Percentiles rank a stretch among this genome's conserved stretches.
Evolutionary conservation across 2,888 invertebrate species (phyloP).

Genomic region (Steinernema carpocapsae): DNA sequence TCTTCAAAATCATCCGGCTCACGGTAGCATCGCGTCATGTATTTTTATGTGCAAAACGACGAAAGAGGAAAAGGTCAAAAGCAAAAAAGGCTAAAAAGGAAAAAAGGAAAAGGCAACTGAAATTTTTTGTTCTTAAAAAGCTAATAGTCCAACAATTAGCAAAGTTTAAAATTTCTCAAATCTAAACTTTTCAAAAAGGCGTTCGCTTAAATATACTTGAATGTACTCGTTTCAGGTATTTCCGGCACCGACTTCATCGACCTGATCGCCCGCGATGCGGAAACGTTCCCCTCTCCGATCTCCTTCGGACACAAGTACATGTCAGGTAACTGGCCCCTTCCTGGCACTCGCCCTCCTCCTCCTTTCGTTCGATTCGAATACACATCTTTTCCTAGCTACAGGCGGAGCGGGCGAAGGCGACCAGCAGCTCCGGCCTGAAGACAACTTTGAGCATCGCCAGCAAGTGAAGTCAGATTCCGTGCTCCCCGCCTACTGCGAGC

Average conservation of each 20-base stretch:
- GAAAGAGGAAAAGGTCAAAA: too few species aligned
- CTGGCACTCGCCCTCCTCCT: not conserved
- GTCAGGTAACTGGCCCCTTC: conserved; percentile 49
- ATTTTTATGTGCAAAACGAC: too few species aligned
- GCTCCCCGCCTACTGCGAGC: conserved; percentile 96
- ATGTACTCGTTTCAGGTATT: not conserved
- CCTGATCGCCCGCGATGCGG: conserved; percentile 61
- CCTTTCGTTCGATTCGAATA: not conserved
- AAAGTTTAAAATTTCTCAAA: too few species aligned
- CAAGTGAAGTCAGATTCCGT: conserved; percentile 85
- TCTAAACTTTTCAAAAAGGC: too few species aligned
- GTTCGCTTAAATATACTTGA: too few species aligned
- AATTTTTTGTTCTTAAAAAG: too few species aligned
- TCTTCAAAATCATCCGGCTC: too few species aligned
- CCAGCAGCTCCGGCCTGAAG: conserved; percentile 74
- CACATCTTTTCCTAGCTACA: conserved; percentile 44
- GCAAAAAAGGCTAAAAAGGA: too few species aligned
- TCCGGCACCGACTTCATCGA: conserved; percentile 65
- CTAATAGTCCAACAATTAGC: too few species aligned
- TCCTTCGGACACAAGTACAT: conserved; percentile 65
- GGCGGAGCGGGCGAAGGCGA: conserved; percentile 81
- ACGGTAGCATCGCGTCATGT: too few species aligned
- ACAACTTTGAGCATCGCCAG: conserved; percentile 60
- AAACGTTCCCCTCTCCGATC: conserved; percentile 57
- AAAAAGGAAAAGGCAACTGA: too few species aligned